phyloP scores from a whole-genome alignment of 2,797 vertebrate genomes.

The Lepus oiostolus region DNA sequence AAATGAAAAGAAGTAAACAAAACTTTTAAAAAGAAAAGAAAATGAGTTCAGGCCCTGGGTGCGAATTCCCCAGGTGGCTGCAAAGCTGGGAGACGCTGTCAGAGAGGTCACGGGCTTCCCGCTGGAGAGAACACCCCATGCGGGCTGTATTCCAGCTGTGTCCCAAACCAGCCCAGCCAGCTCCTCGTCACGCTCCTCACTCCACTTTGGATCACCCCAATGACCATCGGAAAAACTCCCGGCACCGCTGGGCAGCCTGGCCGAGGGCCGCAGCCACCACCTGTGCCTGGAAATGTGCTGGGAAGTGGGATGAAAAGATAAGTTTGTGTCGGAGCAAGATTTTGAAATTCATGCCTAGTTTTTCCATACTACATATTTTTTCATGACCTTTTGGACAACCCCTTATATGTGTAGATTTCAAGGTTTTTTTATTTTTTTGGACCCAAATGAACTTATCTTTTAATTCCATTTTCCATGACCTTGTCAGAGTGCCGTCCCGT shows the following conservation, averaged over 20 bases:
- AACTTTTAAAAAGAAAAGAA: background rate
- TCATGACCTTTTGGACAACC: too few species aligned
- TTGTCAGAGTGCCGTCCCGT: too few species aligned
- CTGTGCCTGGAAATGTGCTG: background rate
- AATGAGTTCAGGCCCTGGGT: background rate
- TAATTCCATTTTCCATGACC: too few species aligned
- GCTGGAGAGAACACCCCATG: background rate
- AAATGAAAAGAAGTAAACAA: too few species aligned
- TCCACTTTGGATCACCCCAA: background rate
- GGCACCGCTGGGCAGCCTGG: background rate
- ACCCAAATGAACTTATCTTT: too few species aligned
- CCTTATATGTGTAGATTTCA: too few species aligned
- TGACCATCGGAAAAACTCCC: background rate
- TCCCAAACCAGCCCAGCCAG: background rate
- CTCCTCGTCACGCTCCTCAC: background rate
- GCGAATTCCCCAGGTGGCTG: background rate
- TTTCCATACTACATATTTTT: too few species aligned
- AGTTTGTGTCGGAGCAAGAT: too few species aligned
- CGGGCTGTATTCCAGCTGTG: background rate
- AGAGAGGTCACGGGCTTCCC: background rate
- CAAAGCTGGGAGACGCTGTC: background rate
- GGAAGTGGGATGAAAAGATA: too few species aligned
- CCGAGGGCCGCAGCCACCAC: background rate
- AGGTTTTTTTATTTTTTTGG: too few species aligned
- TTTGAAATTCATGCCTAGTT: too few species aligned